Evolutionary conservation across 2,797 vertebrate genomes (phyloP), one percentile per base, ranked within the genome.

Genomic region (Sebastiscus albofasciatus): DNA sequence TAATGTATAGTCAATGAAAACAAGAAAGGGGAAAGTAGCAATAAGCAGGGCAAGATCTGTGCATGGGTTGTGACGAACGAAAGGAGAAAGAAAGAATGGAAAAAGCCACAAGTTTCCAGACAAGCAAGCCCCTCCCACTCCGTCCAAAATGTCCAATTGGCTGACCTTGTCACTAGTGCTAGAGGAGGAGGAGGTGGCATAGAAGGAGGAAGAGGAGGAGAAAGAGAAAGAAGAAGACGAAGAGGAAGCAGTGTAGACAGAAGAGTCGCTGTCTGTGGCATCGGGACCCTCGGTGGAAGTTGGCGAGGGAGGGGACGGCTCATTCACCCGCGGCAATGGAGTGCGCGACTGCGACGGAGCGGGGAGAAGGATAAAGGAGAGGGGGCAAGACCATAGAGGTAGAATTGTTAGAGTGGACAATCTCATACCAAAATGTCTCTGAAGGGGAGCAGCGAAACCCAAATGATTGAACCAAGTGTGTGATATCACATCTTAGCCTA

Each of bases 91-190:
- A 81, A 83, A 72, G 71, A 81, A 83, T 73, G 82, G 75, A 70
- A 27, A 72, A 81, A 85, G 78, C 80, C 56, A 85, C 76, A 89
- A 13, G 62, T 68, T 72, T 67, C 74, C 75, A 88, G 85, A 88
- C 84, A 92, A 90, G 90, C 91, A 93, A 90, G 88, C 90, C 86
- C 90, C 90, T 92, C 83, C 85, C 85, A 71, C 33, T 79, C 73
- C 87, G 86, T 85, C 82, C 67, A 83, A 72, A 81, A 36, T 39
- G 77, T 87, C 92, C 89, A 86, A 83, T 81, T 27, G 72, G 92
- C 95, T 96, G 94, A 96, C 95, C 95, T 97, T 95, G 90, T 95
- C 94, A 86, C 90, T 94, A 94, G 87, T 92, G 96, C 84, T 96
- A 95, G 94, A 87, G 85, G 96, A 96, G 85, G 96, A 96, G 83